Base-by-base conservation (phyloP, 1,140 invertebrate genomes). In the Drosophila ananassae region DNA sequence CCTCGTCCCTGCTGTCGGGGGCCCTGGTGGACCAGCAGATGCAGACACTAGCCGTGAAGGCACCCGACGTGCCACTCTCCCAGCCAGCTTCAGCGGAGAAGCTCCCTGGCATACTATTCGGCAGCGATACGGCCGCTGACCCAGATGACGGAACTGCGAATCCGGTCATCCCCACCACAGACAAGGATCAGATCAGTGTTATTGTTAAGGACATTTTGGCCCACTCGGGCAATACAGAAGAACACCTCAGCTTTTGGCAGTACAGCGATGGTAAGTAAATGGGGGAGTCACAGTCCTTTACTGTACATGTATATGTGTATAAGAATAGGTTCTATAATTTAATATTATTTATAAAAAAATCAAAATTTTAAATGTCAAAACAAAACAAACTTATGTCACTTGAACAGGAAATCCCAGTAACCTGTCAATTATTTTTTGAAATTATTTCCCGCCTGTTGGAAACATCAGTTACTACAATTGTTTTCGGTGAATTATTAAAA, bases 151-250 rank as follows among this genome's bases (percentile, higher is more conserved):
- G 10, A 37, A 37, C 12, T 12, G 10, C 12, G 12, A 37, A 5
- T 5, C 34, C 34, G 34, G 10, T 12, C 4, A 37, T n/a, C 10
- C 32, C 17, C 1, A 41, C 50, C 7, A 79, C 76, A 1, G 79
- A 83, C 22, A 82, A 89, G 52, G 76, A 89, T 44, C 80, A 89
- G 46, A 80, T 89, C 32, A 89, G 84, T 37, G 79, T 83, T 6
- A 83, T 89, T 71, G 83, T 89, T 8, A 89, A 89, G 68, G 79
- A 83, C 7, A 79, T 89, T 41, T 46, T 89, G 17, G 83, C 83
- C 6, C 55, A 83, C 22, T 73, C 83, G 2, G 79, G 72, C 50
- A 72, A 77, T 62, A 39, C 79, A 4, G 84, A 89, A 0, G 83
- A 87, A 7, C 71, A 79, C 46, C 71, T 89, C 2, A 83, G 67